Evolutionary conservation across 2,888 invertebrate genomes (phyloP).

Genomic region (Labia minor): DNA sequence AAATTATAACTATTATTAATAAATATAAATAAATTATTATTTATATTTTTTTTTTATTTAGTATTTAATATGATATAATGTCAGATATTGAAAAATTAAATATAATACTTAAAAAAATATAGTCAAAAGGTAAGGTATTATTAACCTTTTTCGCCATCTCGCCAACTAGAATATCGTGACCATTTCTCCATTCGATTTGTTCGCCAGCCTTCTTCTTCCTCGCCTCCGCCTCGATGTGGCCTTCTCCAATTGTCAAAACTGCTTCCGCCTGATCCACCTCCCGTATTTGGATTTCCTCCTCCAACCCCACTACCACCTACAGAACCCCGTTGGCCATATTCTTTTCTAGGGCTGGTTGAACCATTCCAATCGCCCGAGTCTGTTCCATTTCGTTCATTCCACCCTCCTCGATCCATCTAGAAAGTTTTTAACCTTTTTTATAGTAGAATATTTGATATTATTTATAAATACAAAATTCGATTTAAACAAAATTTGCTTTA

Average conservation of each 20-base stretch:
- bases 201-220: constrained; percentile 45
- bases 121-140: background rate
- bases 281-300: constrained; percentile 28
- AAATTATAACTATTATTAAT: too few relatives aligned
- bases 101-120: background rate
- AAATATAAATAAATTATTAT: background rate
- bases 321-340: constrained; percentile 36
- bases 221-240: constrained; percentile 39
- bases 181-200: constrained; percentile 42
- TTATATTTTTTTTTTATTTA: background rate
- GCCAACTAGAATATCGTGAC: constrained; percentile 36
- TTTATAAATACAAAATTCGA: too few relatives aligned
- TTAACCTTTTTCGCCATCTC: constrained; percentile 27
- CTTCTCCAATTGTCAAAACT: constrained; percentile 42
- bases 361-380: constrained; percentile 45
- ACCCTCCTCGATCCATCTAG: constrained; percentile 40
- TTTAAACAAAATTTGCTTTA: too few relatives aligned
- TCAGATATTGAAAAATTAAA: background rate
- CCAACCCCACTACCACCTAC: constrained; percentile 30
- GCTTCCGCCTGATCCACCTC: constrained; percentile 32
- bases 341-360: constrained; percentile 45
- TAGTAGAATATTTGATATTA: too few relatives aligned
- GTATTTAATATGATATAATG: background rate
- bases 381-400: constrained; percentile 46
- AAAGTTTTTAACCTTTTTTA: constrained; percentile 38